Percentiles rank a stretch among this genome's conserved stretches.
Conservation (phyloP, 2,888 invertebrate genomes). For the Noctua janthe region DNA sequence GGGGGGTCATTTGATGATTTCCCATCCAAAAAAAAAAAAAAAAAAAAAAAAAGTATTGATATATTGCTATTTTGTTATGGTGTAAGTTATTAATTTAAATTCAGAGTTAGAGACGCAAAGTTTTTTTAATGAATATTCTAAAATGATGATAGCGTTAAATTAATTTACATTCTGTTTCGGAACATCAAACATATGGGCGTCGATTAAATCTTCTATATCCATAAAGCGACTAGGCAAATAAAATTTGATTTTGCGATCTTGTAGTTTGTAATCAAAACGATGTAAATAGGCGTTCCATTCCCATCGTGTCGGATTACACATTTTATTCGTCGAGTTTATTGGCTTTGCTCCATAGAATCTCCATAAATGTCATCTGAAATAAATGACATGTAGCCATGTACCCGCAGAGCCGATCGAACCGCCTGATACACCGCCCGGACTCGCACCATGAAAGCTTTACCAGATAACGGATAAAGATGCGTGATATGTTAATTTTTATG, state of each 20-base stretch:
- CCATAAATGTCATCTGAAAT: slow-evolving; percentile 86
- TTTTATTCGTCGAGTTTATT: slow-evolving; percentile 81
- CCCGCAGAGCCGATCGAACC: slow-evolving; percentile 70
- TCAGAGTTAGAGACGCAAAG: not conserved
- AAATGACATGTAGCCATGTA: slow-evolving; percentile 75
- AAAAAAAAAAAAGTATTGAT: no score
- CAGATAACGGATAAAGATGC: slow-evolving; percentile 75
- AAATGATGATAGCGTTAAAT: slow-evolving; percentile 28
- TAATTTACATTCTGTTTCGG: slow-evolving; percentile 38
- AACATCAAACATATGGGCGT: slow-evolving; percentile 44
- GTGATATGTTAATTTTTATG: slow-evolving; percentile 83
- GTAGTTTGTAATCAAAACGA: slow-evolving; percentile 69
- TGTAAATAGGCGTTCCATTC: slow-evolving; percentile 69
- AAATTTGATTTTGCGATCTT: slow-evolving; percentile 73
- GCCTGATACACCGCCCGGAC: slow-evolving; percentile 66
- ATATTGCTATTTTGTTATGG: not conserved
- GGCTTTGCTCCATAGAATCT: slow-evolving; percentile 80
- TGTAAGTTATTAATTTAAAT: slow-evolving; percentile 18
- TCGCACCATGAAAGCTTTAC: slow-evolving; percentile 67
- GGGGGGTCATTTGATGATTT: no score
- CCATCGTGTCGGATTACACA: slow-evolving; percentile 73
- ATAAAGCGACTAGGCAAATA: slow-evolving; percentile 61
- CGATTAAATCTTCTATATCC: slow-evolving; percentile 53
- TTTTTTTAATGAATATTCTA: not conserved
- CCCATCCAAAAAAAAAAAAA: no score